phyloP scores from a whole-genome alignment of 2,888 invertebrate species.

The Lydus trimaculatus region DNA sequence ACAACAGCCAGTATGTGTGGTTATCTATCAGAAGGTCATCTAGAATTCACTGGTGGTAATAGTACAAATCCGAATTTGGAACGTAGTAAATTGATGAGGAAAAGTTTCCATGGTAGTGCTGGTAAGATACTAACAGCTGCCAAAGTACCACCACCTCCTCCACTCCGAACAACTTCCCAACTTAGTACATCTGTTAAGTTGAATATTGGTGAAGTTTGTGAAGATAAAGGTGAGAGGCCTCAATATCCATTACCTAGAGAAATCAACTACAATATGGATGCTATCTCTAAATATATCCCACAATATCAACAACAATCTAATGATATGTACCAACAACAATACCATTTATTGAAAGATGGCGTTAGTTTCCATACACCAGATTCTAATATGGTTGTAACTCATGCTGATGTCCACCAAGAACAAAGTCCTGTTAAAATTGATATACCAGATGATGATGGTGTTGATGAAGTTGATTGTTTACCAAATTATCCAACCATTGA shows the following conservation, averaged over 20 bases:
- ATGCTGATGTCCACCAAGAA: constrained; percentile 86
- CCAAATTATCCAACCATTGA: constrained; percentile 61
- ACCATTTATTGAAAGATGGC: background rate
- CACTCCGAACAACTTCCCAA: constrained; percentile 85
- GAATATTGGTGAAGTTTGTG: constrained; percentile 63
- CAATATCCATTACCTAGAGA: constrained; percentile 60
- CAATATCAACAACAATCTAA: constrained; percentile 29
- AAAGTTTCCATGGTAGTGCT: constrained; percentile 86
- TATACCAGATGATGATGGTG: constrained; percentile 61
- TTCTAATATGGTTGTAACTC: constrained; percentile 70
- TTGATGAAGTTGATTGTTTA: constrained; percentile 73
- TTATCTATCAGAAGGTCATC: constrained; percentile 86
- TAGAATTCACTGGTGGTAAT: constrained; percentile 71
- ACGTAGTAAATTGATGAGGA: constrained; percentile 86
- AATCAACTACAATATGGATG: constrained; percentile 45
- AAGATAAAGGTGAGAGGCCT: constrained; percentile 61
- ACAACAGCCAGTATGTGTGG: constrained; percentile 71
- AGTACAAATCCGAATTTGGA: constrained; percentile 83
- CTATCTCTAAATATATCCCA: constrained; percentile 44
- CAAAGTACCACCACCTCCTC: constrained; percentile 86
- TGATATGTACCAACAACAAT: background rate
- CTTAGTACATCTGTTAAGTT: constrained; percentile 76
- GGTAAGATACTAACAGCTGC: constrained; percentile 82
- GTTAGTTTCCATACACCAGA: constrained; percentile 29
- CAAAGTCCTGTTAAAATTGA: constrained; percentile 70